Conservation (phyloP, 2,113 vertebrate species). For the Coryphaenoides rupestris region DNA sequence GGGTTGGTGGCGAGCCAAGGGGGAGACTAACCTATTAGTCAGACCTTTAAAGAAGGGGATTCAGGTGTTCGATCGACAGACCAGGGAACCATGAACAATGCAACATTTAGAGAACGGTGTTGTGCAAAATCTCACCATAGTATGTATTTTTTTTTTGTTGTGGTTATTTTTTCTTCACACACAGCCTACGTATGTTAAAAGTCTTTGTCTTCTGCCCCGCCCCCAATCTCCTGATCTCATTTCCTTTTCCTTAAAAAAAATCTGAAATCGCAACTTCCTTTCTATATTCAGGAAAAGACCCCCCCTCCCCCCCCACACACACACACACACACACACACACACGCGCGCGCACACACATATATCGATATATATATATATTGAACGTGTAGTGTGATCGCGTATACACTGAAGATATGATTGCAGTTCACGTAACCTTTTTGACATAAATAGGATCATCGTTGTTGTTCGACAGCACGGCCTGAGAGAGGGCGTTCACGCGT, state of each 20-base stretch:
- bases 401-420: slow-evolving; percentile 67
- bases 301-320: no score
- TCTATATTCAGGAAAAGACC: neutral
- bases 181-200: slow-evolving; percentile 55
- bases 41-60: slow-evolving; percentile 48
- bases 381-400: slow-evolving; percentile 60
- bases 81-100: slow-evolving; percentile 47
- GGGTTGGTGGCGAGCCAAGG: slow-evolving; percentile 49
- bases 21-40: slow-evolving; percentile 24
- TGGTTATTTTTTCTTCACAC: slow-evolving; percentile 55
- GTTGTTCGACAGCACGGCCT: slow-evolving; percentile 67
- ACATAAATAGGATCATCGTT: slow-evolving; percentile 70
- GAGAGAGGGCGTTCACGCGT: slow-evolving; percentile 66
- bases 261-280: neutral
- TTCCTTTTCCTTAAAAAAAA: slow-evolving; percentile 56
- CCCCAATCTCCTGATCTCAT: slow-evolving; percentile 36
- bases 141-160: slow-evolving; percentile 26
- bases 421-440: slow-evolving; percentile 62
- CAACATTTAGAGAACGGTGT: slow-evolving; percentile 54
- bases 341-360: slow-evolving; percentile 59
- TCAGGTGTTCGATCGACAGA: slow-evolving; percentile 19
- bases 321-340: no score
- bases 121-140: slow-evolving; percentile 68
- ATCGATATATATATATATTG: no score
- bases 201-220: slow-evolving; percentile 25